Conservation (phyloP, 2,888 invertebrate genomes). For the Synergus umbraculus region DNA sequence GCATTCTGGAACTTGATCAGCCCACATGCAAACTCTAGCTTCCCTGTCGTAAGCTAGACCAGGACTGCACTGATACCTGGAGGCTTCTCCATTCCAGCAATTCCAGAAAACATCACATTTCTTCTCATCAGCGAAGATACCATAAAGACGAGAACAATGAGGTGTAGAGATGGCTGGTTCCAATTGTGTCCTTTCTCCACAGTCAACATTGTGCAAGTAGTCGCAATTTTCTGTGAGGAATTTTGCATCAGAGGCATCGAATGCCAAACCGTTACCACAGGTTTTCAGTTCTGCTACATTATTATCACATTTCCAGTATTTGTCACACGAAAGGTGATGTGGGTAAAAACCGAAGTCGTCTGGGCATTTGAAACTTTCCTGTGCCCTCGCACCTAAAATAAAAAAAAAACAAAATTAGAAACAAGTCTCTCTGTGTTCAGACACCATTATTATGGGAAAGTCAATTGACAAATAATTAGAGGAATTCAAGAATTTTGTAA, state of each 20-base stretch:
- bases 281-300: slow-evolving; percentile 92
- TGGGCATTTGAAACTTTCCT: slow-evolving; percentile 94
- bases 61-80: slow-evolving; percentile 95
- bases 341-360: slow-evolving; percentile 97
- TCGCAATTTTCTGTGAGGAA: slow-evolving; percentile 96
- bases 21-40: slow-evolving; percentile 97
- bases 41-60: slow-evolving; percentile 96
- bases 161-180: slow-evolving; percentile 91
- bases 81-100: slow-evolving; percentile 97
- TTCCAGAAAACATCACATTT: slow-evolving; percentile 98
- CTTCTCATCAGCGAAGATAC: slow-evolving; percentile 92
- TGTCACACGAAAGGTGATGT: slow-evolving; percentile 93
- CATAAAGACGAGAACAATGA: slow-evolving; percentile 92
- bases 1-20: slow-evolving; percentile 96
- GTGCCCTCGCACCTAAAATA: slow-evolving; percentile 79
- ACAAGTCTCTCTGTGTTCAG: neutral
- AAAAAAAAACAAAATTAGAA: neutral
- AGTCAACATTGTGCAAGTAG: slow-evolving; percentile 96
- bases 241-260: slow-evolving; percentile 92
- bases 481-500: neutral
- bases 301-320: slow-evolving; percentile 97
- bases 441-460: too few relatives aligned
- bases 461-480: too few relatives aligned
- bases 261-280: slow-evolving; percentile 95
- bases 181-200: slow-evolving; percentile 91